Evolutionary conservation across 2,113 vertebrate genomes (phyloP), one percentile per base, ranked within the genome.

Genomic region (Hippopotamus amphibius): DNA sequence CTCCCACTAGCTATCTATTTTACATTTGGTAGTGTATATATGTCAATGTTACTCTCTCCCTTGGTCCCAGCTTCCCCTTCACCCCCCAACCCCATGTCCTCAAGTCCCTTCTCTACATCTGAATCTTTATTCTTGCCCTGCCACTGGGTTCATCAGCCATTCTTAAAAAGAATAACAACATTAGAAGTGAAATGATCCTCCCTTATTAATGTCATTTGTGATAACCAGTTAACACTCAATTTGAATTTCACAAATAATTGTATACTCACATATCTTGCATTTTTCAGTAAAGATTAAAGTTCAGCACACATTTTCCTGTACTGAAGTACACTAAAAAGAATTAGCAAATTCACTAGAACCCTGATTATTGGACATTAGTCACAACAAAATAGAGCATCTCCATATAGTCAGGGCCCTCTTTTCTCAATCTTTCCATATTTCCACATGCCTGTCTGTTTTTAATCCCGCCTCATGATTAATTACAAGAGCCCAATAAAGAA

Each of bases 291-390:
- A 72, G 43, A 86, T 7, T 81, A 33, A 86, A 55, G 28, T 71
- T 66, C 30, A 88, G 28, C 57, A 28, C 48, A 37, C 88, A 88
- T 97, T 98, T 91, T 93, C 65, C 82, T 88, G 33, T 24, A 94
- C 26, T 55, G 30, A 33, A 41, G 43, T 90, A 94, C 77, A 61
- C 74, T 43, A 66, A 13, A 83, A 90, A 61, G 22, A 50, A 88
- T 61, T 90, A 22, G 1, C 11, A 77, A 93, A 90, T 79, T 85
- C 21, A 88, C 33, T 81, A 72, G 46, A 71, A 43, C 21, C 15
- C 63, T 92, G 22, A 55, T 79, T 48, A n/a, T 15, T 84, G 71
- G 55, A 82, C 10, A 43, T 71, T 61, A 74, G 26, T 48, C n/a
- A 12, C 55, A 71, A 91, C 17, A 82, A 95, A 89, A 83, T 33